Evolutionary conservation across 2,113 vertebrate genomes (phyloP).

Genomic region (Camelus dromedarius): DNA sequence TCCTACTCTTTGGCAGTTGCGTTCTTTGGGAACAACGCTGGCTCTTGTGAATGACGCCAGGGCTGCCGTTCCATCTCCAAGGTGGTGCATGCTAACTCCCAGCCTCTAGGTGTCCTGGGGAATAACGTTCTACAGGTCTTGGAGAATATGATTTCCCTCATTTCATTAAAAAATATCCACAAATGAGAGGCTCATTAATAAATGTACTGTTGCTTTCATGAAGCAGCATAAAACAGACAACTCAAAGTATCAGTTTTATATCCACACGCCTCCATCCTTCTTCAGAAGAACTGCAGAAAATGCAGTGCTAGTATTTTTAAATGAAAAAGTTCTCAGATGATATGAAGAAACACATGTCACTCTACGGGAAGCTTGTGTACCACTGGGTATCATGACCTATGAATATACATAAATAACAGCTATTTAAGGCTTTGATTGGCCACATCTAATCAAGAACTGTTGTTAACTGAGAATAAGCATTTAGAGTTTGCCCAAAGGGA

Average conservation of each 20-base stretch:
- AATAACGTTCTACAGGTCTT: background rate
- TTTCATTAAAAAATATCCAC: constrained; percentile 7
- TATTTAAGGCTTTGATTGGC: background rate
- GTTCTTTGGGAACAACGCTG: constrained; percentile 10
- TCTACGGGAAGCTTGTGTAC: background rate
- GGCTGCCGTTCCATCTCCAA: background rate
- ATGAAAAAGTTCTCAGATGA: constrained; percentile 1
- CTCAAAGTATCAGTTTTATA: constrained; percentile 44
- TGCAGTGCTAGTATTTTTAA: background rate
- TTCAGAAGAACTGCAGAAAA: constrained; percentile 40
- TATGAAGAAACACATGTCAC: background rate
- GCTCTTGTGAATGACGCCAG: constrained; percentile 41
- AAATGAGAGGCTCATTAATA: background rate
- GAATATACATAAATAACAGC: constrained; percentile 21
- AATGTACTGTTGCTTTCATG: background rate
- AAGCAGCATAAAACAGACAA: background rate
- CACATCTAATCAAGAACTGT: background rate
- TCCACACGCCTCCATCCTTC: background rate
- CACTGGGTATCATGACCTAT: background rate
- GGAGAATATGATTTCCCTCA: background rate
- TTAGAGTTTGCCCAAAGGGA: background rate
- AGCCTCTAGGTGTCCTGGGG: background rate
- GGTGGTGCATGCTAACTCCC: constrained; percentile 63
- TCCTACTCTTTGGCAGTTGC: background rate
- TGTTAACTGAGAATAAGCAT: background rate